Conservation (phyloP, 2,113 vertebrate species). For the Cricetomys ansorgei region DNA sequence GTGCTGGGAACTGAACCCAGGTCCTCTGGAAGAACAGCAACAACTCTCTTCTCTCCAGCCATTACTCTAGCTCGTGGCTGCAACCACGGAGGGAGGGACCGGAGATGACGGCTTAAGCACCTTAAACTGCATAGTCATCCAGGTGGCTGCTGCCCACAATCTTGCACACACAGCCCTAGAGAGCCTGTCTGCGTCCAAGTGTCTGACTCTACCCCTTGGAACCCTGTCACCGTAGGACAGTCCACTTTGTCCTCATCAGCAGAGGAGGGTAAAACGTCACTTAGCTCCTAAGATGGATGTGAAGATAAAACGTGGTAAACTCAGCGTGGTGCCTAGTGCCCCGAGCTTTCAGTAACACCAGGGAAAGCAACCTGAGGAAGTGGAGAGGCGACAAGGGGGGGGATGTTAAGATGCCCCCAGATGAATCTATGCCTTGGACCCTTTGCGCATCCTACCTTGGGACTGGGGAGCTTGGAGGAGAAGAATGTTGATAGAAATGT, state of each 20-base stretch:
- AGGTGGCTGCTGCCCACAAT: not conserved
- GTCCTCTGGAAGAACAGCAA: not conserved
- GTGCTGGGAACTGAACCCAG: not conserved
- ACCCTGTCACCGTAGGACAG: not conserved
- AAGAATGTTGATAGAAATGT: no score
- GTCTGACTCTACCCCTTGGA: no score
- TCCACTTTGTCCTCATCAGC: not conserved
- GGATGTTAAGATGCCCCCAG: not conserved
- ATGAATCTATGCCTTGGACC: accelerated
- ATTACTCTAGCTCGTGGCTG: not conserved
- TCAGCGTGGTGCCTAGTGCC: not conserved
- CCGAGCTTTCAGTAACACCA: not conserved
- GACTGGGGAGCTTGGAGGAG: not conserved
- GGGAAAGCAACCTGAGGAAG: not conserved
- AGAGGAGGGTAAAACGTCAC: not conserved
- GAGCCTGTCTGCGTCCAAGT: not conserved
- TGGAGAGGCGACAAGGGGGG: no score
- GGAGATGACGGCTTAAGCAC: not conserved
- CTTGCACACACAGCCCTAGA: no score
- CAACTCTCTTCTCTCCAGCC: not conserved
- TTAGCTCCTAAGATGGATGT: not conserved
- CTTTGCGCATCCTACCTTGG: not conserved
- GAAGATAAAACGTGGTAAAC: not conserved
- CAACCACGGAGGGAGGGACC: not conserved
- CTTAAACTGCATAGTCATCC: accelerated